These are phyloP conservation scores for Himalopsyche kuldschensis DNA, from an alignment of 2,888 invertebrate genomes.

Conservation along the genomic window DNA sequence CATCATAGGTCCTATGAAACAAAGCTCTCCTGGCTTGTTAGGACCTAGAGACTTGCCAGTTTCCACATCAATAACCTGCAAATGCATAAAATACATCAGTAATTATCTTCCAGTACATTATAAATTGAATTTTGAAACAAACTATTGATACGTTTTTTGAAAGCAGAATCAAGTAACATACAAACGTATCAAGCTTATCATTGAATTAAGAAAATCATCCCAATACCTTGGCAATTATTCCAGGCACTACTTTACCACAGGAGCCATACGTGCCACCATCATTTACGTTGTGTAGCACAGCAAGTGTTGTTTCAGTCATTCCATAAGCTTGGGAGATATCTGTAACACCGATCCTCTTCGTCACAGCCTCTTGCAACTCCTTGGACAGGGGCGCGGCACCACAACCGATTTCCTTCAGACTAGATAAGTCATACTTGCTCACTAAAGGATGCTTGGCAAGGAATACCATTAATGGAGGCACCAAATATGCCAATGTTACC, in stretches of 20 bases:
- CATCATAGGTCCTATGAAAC: constrained; percentile 77
- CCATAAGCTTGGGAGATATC: constrained; percentile 75
- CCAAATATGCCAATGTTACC: constrained; percentile 69
- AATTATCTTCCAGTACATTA: too few species aligned
- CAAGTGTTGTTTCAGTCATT: constrained; percentile 76
- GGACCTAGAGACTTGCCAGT: constrained; percentile 65
- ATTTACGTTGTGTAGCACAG: constrained; percentile 40
- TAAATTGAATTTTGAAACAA: too few species aligned
- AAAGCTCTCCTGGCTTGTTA: constrained; percentile 76
- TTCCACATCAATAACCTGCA: constrained; percentile 61
- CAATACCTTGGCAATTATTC: constrained; percentile 20
- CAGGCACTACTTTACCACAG: constrained; percentile 19
- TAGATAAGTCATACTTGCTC: constrained; percentile 73
- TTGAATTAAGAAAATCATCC: too few species aligned
- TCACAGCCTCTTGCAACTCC: constrained; percentile 66
- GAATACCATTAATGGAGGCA: constrained; percentile 83
- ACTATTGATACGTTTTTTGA: too few species aligned
- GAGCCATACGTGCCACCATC: constrained; percentile 6
- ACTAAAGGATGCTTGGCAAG: constrained; percentile 80
- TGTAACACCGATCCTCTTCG: constrained; percentile 53
- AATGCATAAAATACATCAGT: background rate
- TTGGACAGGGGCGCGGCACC: constrained; percentile 83
- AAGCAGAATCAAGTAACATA: too few species aligned
- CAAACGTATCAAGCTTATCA: too few species aligned
- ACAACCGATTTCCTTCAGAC: constrained; percentile 68